These are phyloP conservation scores for Gibbula magus DNA, from an alignment of 2,888 invertebrate species.

Conservation along the genomic window DNA sequence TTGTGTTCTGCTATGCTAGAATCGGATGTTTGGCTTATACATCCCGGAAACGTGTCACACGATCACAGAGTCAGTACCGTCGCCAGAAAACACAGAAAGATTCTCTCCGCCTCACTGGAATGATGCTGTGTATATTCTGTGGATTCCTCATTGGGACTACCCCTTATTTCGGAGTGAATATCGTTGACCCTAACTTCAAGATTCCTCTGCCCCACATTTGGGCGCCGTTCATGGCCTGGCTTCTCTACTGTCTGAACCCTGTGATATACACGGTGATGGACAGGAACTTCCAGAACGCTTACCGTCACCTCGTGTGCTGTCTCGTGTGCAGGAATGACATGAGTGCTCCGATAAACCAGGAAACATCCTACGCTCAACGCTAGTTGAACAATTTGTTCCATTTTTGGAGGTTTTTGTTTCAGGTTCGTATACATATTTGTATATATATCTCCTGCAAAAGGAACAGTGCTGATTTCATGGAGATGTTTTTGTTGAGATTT, in stretches of 20 bases:
- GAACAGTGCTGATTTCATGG: no score
- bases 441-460: no score
- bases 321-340: constrained; percentile 16
- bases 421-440: no score
- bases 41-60: constrained; percentile 50
- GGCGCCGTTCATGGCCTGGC: constrained; percentile 65
- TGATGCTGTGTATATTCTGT: constrained; percentile 68
- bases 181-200: constrained; percentile 51
- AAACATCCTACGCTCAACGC: background rate
- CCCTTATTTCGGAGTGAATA: constrained; percentile 63
- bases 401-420: no score
- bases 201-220: constrained; percentile 61
- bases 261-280: constrained; percentile 67
- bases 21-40: constrained; percentile 62
- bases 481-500: no score
- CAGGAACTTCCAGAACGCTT: constrained; percentile 62
- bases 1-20: constrained; percentile 61
- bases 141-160: constrained; percentile 63
- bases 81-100: constrained; percentile 40
- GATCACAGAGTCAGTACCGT: constrained; percentile 50
- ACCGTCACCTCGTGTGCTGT: constrained; percentile 51
- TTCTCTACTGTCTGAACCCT: constrained; percentile 63
- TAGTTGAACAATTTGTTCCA: background rate
- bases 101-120: constrained; percentile 61
- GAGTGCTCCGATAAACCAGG: background rate